A percentile compares a stretch with the other conserved stretches of the same genome.
phyloP scores from a whole-genome alignment of 2,888 invertebrate species.

The Hetaerina titia region DNA sequence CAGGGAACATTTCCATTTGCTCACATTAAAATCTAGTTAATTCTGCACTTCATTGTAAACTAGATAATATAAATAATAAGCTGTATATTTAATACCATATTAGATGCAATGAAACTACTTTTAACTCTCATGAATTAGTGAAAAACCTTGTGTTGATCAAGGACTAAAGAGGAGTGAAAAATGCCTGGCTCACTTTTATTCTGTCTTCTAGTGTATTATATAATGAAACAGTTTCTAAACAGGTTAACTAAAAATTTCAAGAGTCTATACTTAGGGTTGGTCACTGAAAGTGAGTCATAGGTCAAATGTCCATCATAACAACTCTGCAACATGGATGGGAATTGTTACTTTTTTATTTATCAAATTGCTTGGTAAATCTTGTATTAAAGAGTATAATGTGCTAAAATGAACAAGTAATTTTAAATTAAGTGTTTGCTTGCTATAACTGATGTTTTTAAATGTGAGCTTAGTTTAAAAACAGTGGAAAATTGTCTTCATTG shows the following conservation, averaged over 20 bases:
- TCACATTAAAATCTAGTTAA: neutral
- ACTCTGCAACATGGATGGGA: neutral
- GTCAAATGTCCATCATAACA: neutral
- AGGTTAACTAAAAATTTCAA: too few species aligned
- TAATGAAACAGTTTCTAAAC: too few species aligned
- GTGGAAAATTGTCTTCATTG: neutral
- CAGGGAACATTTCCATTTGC: neutral
- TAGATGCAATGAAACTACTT: too few species aligned
- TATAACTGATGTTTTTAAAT: too few species aligned
- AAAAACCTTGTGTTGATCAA: too few species aligned
- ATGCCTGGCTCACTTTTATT: too few species aligned
- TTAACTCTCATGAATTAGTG: neutral
- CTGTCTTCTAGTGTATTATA: too few species aligned
- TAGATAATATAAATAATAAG: neutral
- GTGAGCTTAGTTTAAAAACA: too few species aligned
- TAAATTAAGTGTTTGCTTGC: too few species aligned
- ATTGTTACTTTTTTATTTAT: slow-evolving; percentile 64
- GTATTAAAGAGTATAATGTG: neutral
- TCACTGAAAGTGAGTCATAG: too few species aligned
- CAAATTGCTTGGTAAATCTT: neutral
- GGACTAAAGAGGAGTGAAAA: too few species aligned
- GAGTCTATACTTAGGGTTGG: too few species aligned
- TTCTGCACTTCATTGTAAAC: neutral
- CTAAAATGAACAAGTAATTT: neutral
- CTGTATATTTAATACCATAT: neutral